Evolutionary conservation across 1,140 invertebrate species (phyloP), one percentile per base, ranked within the genome.

Genomic region (Temnothorax curvispinosus): DNA sequence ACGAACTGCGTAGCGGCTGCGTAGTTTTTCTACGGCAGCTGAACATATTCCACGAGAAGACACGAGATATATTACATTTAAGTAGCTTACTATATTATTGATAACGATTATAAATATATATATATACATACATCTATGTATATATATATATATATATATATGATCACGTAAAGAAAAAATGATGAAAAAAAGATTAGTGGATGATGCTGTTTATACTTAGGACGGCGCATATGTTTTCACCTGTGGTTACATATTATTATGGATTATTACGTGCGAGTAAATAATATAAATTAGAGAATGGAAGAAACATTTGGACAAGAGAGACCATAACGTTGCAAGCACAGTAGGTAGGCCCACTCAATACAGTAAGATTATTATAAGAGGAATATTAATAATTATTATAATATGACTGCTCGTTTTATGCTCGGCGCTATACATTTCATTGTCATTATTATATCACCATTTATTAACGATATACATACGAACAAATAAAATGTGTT

Each of bases 401-500:
- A 94, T 93, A 91, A 91, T 93, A 94, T 91, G 93, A 94, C 92
- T 94, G 93, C 94, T 94, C 93, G 93, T 94, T 94, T 94, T 94
- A 94, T 93, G 93, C 93, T 94, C 94, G 93, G 93, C 94, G 94
- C 92, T 94, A 95, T 94, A 93, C 93, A 94, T 94, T 94, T 94
- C 94, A 95, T 94, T 94, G 93, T 95, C 94, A 95, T 95, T 94
- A 94, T 94, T 94, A 93, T 94, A 94, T 94, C 93, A 94, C 91
- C 92, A 94, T 94, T 94, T 94, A 94, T 94, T 94, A 94, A 94
- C 92, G 92, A 95, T 94, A 94, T 94, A 94, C 93, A 93, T 94
- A 94, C 93, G 91, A 93, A 94, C 91, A 92, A 95, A 95, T 95
- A 95, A 95, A 95, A 94, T 94, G 94, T 95, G 94, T 95, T 94